A percentile compares a stretch with the other conserved stretches of the same genome.
Evolutionary conservation across 2,797 vertebrate species (phyloP).

Genomic region (Ispidina picta): DNA sequence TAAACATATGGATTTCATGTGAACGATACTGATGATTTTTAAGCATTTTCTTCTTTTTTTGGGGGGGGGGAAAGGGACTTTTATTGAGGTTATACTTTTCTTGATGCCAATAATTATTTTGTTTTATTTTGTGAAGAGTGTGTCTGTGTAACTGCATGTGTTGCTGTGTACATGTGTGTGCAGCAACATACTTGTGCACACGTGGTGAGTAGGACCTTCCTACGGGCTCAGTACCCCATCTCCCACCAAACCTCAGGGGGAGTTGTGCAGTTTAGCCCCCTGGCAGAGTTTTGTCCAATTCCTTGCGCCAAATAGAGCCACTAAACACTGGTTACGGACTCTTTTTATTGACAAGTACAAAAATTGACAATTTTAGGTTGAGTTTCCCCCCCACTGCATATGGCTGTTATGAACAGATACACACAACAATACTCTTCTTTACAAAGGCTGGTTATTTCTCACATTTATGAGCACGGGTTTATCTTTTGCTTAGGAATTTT

Average conservation of each 20-base stretch:
- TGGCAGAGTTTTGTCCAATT: not conserved
- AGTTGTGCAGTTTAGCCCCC: not conserved
- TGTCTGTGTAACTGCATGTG: conserved; percentile 45
- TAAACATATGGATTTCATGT: conserved; percentile 41
- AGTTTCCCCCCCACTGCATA: not conserved
- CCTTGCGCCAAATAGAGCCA: not conserved
- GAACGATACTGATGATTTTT: conserved; percentile 65
- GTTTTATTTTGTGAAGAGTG: conserved; percentile 48
- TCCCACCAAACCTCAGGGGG: not conserved
- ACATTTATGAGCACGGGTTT: not conserved
- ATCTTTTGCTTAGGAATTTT: not conserved
- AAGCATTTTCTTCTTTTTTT: conserved; percentile 67
- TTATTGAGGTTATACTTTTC: conserved; percentile 63
- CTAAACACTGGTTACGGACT: not conserved
- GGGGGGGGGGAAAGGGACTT: conserved; percentile 44
- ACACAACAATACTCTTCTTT: conserved; percentile 6
- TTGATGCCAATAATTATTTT: conserved; percentile 57
- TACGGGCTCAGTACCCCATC: not conserved
- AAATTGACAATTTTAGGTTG: not conserved
- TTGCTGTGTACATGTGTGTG: not conserved
- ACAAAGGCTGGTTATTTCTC: conserved; percentile 1
- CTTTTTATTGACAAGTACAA: not conserved
- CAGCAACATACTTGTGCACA: not conserved
- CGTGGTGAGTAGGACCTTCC: not conserved
- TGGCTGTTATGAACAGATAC: conserved; percentile 9